These are phyloP conservation scores for Nomada ruficornis DNA, from an alignment of 2,888 invertebrate species.

Conservation along the genomic window DNA sequence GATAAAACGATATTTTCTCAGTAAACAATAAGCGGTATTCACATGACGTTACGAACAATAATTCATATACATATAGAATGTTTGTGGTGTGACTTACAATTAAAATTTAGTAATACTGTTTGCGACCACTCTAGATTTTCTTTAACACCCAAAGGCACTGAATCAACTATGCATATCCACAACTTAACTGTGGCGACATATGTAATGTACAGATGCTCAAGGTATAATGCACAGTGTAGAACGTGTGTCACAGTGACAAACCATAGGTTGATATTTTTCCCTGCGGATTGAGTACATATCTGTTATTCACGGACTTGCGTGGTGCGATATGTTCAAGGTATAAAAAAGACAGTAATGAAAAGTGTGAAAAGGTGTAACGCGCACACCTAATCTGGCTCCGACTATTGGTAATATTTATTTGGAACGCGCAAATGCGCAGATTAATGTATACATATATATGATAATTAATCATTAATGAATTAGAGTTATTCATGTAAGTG, in stretches of 20 bases:
- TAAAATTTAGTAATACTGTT: conserved; percentile 32
- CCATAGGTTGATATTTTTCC: conserved; percentile 57
- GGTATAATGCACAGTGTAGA: conserved; percentile 42
- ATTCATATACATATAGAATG: conserved; percentile 12
- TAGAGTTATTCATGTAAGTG: not conserved
- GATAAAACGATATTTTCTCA: conserved; percentile 3
- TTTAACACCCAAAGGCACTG: conserved; percentile 38
- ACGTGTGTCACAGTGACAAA: conserved; percentile 43
- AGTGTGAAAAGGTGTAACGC: not conserved
- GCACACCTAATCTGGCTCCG: conserved; percentile 5
- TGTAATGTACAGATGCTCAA: conserved; percentile 24
- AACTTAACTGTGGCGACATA: conserved; percentile 20
- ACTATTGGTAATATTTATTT: conserved; percentile 9
- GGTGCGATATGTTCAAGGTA: conserved; percentile 35
- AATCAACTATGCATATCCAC: conserved; percentile 21
- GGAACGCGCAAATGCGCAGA: not conserved
- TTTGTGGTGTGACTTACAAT: conserved; percentile 44
- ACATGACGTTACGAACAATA: conserved; percentile 5
- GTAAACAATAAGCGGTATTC: conserved; percentile 16
- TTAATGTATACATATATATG: not conserved
- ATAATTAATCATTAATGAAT: not conserved
- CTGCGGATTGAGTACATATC: conserved; percentile 24
- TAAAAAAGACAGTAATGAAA: conserved; percentile 14
- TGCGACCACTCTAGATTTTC: conserved; percentile 32
- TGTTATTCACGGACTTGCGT: conserved; percentile 58